These are phyloP conservation scores for Chrysina gloriosa DNA, from an alignment of 2,888 invertebrate species.

Conservation along the genomic window DNA sequence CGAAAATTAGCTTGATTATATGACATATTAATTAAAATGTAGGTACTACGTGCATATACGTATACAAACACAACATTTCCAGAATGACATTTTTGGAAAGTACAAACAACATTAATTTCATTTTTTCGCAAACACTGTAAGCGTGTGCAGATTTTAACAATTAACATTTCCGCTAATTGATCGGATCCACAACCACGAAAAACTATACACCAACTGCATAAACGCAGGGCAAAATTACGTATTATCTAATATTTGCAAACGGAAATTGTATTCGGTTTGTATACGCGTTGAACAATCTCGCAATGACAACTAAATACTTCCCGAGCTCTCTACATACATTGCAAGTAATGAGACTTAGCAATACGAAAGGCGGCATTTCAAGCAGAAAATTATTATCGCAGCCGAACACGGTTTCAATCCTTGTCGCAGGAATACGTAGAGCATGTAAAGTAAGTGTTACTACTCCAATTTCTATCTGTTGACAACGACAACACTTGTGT, in stretches of 20 bases:
- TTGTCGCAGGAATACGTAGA: background rate
- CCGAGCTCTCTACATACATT: background rate
- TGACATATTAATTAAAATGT: too few species aligned
- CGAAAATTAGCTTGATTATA: too few species aligned
- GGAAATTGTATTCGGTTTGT: background rate
- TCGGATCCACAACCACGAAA: background rate
- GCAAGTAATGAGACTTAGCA: background rate
- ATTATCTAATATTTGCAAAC: background rate
- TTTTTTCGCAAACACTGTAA: background rate
- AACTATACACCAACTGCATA: too few species aligned
- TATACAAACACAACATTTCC: background rate
- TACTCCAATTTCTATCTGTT: too few species aligned
- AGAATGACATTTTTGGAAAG: background rate
- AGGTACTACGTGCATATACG: background rate
- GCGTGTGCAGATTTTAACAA: background rate
- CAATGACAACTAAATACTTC: background rate
- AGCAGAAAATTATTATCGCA: slow-evolving; percentile 2
- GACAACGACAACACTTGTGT: too few species aligned
- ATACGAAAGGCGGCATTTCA: background rate
- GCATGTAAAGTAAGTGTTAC: too few species aligned
- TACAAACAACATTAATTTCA: background rate
- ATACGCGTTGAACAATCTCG: background rate
- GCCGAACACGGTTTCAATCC: background rate
- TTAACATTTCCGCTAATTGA: background rate
- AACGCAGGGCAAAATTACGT: background rate